A percentile compares a stretch with the other conserved stretches of the same genome.
phyloP scores from a whole-genome alignment of 1,140 invertebrate species.

The Macrostomum lignano region DNA sequence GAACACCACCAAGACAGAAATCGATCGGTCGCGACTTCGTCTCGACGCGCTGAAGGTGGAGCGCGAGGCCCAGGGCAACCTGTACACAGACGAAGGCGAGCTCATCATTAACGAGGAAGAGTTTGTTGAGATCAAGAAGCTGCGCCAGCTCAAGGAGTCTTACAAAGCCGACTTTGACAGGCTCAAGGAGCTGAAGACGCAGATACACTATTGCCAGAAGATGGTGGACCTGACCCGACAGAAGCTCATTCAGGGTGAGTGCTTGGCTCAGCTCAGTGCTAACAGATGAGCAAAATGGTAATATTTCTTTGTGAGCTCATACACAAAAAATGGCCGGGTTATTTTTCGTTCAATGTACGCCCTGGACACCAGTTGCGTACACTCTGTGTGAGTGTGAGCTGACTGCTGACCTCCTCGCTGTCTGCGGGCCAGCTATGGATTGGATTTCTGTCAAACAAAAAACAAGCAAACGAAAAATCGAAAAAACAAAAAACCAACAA shows the following conservation, averaged over 20 bases:
- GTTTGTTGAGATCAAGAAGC: conserved; percentile 18
- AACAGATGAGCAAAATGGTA: too few species aligned
- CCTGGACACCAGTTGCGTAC: too few species aligned
- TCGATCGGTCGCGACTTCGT: conserved; percentile 14
- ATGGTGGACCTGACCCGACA: conserved; percentile 26
- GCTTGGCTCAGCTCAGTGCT: too few species aligned
- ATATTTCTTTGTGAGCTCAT: too few species aligned
- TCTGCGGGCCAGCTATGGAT: too few species aligned
- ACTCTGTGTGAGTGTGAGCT: too few species aligned
- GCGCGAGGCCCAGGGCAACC: conserved; percentile 16
- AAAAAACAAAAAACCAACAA: too few species aligned
- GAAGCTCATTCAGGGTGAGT: conserved; percentile 20
- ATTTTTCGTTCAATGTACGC: too few species aligned
- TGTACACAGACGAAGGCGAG: conserved; percentile 26
- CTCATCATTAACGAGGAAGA: conserved; percentile 26
- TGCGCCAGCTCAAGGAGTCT: conserved; percentile 19
- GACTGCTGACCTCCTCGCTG: too few species aligned
- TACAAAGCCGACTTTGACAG: conserved; percentile 20
- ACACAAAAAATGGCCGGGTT: too few species aligned
- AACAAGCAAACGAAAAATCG: too few species aligned
- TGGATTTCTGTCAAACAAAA: too few species aligned
- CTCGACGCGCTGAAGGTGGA: conserved; percentile 18
- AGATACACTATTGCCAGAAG: conserved; percentile 27
- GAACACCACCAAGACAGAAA: conserved; percentile 19
- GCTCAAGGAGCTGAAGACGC: conserved; percentile 20